Evolutionary conservation across 2,888 invertebrate genomes (phyloP).

Genomic region (Criorhina ranunculi): DNA sequence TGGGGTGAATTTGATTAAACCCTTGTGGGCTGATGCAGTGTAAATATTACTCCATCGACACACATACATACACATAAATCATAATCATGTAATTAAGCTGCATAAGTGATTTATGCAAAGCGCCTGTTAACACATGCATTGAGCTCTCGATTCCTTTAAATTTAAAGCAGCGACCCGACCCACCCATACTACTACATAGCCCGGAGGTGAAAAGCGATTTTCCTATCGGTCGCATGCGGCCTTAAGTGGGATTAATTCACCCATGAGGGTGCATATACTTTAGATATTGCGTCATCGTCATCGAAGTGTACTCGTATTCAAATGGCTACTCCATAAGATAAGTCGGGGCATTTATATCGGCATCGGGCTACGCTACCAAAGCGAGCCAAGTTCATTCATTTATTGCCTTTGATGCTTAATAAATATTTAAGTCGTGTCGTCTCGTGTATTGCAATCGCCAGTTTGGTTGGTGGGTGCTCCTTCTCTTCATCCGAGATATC

Average conservation of each 20-base stretch:
- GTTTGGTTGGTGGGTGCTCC: neutral
- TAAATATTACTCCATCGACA: conserved; percentile 10
- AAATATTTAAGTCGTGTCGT: conserved; percentile 46
- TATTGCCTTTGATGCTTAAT: conserved; percentile 57
- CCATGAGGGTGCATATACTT: conserved; percentile 39
- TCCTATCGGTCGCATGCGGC: conserved; percentile 28
- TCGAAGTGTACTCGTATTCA: conserved; percentile 50
- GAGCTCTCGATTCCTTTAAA: conserved; percentile 1
- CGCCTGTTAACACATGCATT: conserved; percentile 43
- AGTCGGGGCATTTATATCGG: conserved; percentile 13
- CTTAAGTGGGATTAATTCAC: conserved; percentile 52
- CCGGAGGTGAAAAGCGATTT: conserved; percentile 24
- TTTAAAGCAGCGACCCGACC: conserved; percentile 17
- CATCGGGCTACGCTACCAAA: conserved; percentile 9
- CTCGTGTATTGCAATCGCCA: conserved; percentile 16
- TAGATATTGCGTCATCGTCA: conserved; percentile 49
- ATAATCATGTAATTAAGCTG: conserved; percentile 46
- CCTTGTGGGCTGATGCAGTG: conserved; percentile 2
- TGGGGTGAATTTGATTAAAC: conserved; percentile 23
- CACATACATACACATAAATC: conserved; percentile 28
- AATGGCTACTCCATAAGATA: conserved; percentile 38
- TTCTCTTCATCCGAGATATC: neutral
- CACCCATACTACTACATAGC: conserved; percentile 6
- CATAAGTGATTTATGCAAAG: conserved; percentile 50
- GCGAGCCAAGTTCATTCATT: conserved; percentile 46